A percentile compares a stretch with the other conserved stretches of the same genome.
Evolutionary conservation across 2,113 vertebrate species (phyloP).

Genomic region (Aegotheles bennettii): DNA sequence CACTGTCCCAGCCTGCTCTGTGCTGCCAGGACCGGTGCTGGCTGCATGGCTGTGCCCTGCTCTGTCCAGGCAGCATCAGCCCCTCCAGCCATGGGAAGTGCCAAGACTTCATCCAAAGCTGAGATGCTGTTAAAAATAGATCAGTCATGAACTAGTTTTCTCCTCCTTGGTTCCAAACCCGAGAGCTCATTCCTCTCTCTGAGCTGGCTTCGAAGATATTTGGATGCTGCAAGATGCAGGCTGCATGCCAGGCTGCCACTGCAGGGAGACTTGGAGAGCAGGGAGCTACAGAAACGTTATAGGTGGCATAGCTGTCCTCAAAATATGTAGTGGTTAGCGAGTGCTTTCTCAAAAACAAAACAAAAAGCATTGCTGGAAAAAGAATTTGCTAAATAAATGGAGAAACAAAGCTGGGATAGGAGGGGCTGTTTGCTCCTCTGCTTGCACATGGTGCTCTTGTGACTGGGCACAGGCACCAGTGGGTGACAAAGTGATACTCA

Average conservation of each 20-base stretch:
- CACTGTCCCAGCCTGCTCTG: neutral
- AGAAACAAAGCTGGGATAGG: neutral
- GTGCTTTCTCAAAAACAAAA: neutral
- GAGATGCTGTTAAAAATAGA: constrained; percentile 58
- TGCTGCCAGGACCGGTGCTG: neutral
- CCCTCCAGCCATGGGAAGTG: neutral
- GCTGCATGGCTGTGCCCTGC: neutral
- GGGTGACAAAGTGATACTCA: neutral
- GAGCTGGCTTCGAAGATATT: constrained; percentile 21
- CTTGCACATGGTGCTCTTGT: neutral
- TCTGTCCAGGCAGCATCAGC: neutral
- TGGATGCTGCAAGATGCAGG: neutral
- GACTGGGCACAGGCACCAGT: neutral
- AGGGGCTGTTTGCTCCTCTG: neutral
- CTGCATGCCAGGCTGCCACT: neutral
- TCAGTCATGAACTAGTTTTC: neutral
- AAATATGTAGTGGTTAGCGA: neutral
- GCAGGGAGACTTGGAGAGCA: neutral
- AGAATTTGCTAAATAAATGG: neutral
- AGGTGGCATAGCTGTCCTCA: neutral
- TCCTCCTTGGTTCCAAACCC: constrained; percentile 17
- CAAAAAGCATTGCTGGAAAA: fast-evolving
- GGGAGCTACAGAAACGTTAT: neutral
- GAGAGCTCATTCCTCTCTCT: constrained; percentile 30
- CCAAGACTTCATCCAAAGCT: constrained; percentile 14